Evolutionary conservation across 2,888 invertebrate species (phyloP), one percentile per base, ranked within the genome.

Genomic region (Tuta absoluta): DNA sequence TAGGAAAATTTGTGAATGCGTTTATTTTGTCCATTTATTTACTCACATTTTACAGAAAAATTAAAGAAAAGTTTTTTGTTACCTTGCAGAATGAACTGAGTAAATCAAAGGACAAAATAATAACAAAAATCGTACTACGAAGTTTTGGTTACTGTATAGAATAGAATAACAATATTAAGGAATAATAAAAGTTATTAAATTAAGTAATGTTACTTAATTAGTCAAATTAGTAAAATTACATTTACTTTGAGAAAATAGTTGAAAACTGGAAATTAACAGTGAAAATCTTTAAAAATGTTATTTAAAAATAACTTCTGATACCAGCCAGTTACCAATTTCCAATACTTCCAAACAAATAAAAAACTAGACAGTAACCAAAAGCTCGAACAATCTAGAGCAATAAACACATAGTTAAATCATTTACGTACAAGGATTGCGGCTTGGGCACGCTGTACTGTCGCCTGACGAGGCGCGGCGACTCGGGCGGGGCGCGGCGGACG

Each of bases 371-470:
- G 38, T 38, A 58, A 38, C 58, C 58, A 38, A 33, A 21, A 19
- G 1, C 21, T 59, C 37, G n/a, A 17, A 56, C 21, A 11, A 60
- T 24, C n/a, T 62, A 60, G 17, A 60, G 19, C 23, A 49, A 33
- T 19, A 51, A 51, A 61, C 61, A 53, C 62, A 57, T 64, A 68
- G 65, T 74, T 10, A 33, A 33, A 8, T 33, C 33, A 8, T 33
- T 33, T 86, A 90, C 90, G 78, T 85, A 90, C 91, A 87, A 83
- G 63, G 88, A 85, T 64, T 82, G 81, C 0, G 89, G 88, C 63
- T 89, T 85, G 71, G 81, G 67, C 68, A 86, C 78, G 68, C 74
- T 76, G 77, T 79, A 80, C 67, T 82, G 82, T 0, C 89, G 77
- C 2, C 90, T 82, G 61, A 81, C 74, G 3, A 81, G 82, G 7